Base-by-base conservation (phyloP, 2,888 invertebrate genomes). In the Drosophila nr. perissopoda region DNA sequence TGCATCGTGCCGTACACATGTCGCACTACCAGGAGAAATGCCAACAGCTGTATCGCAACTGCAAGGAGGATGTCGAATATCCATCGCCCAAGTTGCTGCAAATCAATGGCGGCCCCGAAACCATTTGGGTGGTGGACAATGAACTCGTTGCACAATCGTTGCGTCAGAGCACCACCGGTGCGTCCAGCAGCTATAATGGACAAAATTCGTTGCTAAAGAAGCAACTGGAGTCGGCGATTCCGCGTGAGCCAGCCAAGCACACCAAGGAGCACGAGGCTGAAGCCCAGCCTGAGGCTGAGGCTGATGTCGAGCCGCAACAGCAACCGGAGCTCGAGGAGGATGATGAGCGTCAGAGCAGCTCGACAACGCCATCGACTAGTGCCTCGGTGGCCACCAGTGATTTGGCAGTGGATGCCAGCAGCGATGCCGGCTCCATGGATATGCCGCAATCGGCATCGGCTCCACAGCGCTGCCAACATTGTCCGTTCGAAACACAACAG, bases 1-100 rank as follows among this genome's bases (percentile, higher is more conserved):
- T 95, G 0, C 98, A 98, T 91, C 94, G 94, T 27, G 94, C 94
- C 77, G 96, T 97, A 0, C 98, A 98, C 91, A 95, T 96, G 0
- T 94, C 95, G 53, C 96, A 96, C 87, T 97, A 97, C 92, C 96
- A 97, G 91, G 95, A 96, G 34, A 95, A 96, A 91, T 96, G 96
- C 10, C 95, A 95, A 89, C 94, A 95, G 89, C 93, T 97, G 25
- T 94, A 95, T 78, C 94, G 94, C 42, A 94, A 95, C 76, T 96
- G 96, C 88, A 94, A 94, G 40, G 94, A 95, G 36, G 96, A 96
- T 81, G 93, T 95, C 1, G 94, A 95, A 42, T 95, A 96, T 89
- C 95, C 95, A 56, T 95, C 95, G 68, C 97, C 96, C 10, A 94
- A 94, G 68, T 83, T 95, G 54, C 94, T 94, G 73, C 93, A 90